These are phyloP conservation scores for Nannospalax galili DNA, from an alignment of 2,113 vertebrate genomes.

Conservation along the genomic window DNA sequence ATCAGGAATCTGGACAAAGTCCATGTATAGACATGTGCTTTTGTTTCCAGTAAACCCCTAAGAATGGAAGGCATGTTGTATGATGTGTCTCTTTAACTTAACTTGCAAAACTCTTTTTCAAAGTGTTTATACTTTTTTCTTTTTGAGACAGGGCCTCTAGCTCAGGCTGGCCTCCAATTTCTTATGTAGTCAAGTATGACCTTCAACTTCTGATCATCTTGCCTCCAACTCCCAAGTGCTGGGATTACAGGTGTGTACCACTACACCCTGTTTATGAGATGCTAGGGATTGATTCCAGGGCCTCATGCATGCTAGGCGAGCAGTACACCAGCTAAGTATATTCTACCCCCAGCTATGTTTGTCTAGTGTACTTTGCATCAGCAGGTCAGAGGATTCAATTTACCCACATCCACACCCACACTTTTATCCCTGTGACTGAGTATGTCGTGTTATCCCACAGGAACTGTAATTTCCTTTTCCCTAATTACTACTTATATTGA, in stretches of 20 bases:
- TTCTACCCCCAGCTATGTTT: not conserved
- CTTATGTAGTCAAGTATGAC: no score
- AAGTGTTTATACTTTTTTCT: not conserved
- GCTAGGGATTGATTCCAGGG: not conserved
- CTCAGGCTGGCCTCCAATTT: not conserved
- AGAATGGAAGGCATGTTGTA: not conserved
- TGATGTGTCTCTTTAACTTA: not conserved
- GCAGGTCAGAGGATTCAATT: not conserved
- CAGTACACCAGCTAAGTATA: no score
- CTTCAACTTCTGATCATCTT: not conserved
- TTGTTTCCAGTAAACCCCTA: not conserved
- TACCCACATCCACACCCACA: not conserved
- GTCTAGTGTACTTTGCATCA: not conserved
- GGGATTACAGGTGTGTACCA: not conserved
- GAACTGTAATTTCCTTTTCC: not conserved
- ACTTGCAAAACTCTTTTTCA: not conserved
- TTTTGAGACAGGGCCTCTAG: not conserved
- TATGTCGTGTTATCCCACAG: rapidly evolving
- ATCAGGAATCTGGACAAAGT: not conserved
- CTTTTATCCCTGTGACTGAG: not conserved
- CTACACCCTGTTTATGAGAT: not conserved
- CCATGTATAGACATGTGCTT: not conserved
- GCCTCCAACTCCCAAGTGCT: not conserved
- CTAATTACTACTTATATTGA: no score
- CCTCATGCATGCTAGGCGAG: not conserved